A percentile compares a stretch with the other conserved stretches of the same genome.
Conservation (phyloP, 1,140 invertebrate genomes). For the Triops cancriformis region DNA sequence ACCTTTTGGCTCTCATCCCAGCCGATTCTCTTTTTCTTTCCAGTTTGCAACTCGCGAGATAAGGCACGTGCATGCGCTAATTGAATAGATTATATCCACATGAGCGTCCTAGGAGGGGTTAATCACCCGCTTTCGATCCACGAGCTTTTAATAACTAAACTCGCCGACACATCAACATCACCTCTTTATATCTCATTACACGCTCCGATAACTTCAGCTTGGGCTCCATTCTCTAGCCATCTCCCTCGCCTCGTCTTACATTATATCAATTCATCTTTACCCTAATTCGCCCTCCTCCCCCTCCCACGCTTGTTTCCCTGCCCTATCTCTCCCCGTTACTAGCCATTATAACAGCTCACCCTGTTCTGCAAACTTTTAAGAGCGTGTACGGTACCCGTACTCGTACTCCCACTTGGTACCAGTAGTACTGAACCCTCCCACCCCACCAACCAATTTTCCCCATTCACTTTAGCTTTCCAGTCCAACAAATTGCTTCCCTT, state of each 20-base stretch:
- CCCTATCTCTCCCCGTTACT: background rate
- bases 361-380: background rate
- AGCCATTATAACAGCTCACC: background rate
- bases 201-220: background rate
- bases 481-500: slow-evolving; percentile 3
- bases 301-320: background rate
- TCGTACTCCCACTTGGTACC: too few relatives aligned
- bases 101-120: background rate
- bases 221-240: background rate
- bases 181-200: slow-evolving; percentile 6
- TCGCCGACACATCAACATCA: background rate
- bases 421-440: too few relatives aligned
- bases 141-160: background rate
- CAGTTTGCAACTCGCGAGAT: background rate
- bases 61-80: background rate
- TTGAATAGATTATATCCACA: background rate
- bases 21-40: background rate
- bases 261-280: background rate
- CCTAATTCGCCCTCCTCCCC: background rate
- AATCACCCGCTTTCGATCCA: background rate
- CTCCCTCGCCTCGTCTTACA: background rate
- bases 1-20: background rate
- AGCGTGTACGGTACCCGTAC: background rate
- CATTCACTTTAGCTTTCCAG: slow-evolving; percentile 2
- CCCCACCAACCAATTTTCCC: background rate